Percentiles rank a stretch among this genome's conserved stretches.
Evolutionary conservation across 2,797 vertebrate genomes (phyloP).

Genomic region (Rhynchotus rufescens): DNA sequence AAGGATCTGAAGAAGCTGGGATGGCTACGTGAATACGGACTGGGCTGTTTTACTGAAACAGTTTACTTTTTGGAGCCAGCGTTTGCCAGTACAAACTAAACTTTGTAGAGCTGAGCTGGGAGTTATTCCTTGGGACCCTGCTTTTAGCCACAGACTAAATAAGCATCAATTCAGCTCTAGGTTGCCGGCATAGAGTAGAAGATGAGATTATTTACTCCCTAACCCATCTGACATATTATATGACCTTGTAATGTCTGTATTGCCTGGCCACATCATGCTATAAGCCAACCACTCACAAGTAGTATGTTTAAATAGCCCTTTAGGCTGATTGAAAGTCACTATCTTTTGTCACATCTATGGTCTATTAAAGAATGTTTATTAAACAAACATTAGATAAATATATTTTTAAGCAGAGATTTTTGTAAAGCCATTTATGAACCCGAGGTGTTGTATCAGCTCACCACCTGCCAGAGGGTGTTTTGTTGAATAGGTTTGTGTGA

Average conservation of each 20-base stretch:
- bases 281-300: not conserved
- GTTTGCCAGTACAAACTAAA: conserved; percentile 35
- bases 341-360: not conserved
- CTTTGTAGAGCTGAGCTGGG: not conserved
- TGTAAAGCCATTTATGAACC: not conserved
- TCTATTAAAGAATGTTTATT: not conserved
- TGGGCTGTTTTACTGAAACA: not conserved
- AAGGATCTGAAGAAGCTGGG: conserved; percentile 1
- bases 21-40: not conserved
- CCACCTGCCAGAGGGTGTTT: not conserved
- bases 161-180: not conserved
- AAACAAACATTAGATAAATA: not conserved
- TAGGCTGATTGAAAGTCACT: not conserved
- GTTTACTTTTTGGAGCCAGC: not conserved
- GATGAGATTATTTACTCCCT: not conserved
- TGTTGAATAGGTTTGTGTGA: not conserved
- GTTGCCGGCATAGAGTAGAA: not conserved
- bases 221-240: not conserved
- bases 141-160: not conserved
- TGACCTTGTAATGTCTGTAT: not conserved
- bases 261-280: not conserved
- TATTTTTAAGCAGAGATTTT: not conserved
- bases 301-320: not conserved
- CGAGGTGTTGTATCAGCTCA: not conserved
- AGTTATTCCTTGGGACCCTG: not conserved